A percentile compares a stretch with the other conserved stretches of the same genome.
Evolutionary conservation across 1,140 invertebrate species (phyloP).

Genomic region (Drosophila asahinai): DNA sequence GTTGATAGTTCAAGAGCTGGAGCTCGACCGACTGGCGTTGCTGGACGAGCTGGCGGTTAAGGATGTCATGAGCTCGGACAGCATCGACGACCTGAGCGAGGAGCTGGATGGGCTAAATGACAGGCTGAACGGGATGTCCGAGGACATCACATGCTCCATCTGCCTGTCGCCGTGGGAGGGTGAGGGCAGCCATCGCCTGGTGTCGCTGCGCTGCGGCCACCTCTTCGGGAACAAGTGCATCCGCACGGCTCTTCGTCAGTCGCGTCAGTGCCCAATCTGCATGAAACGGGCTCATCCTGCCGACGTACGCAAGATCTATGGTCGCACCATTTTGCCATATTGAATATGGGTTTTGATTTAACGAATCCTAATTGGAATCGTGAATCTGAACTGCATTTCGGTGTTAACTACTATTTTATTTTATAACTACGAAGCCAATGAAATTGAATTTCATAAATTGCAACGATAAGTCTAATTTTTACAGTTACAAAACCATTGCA

Average conservation of each 20-base stretch:
- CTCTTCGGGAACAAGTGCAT: constrained; percentile 18
- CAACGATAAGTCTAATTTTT: not conserved
- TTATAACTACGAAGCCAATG: not conserved
- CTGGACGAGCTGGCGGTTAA: constrained; percentile 6
- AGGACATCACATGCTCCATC: not conserved
- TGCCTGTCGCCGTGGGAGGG: constrained; percentile 2
- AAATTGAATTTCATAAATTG: not conserved
- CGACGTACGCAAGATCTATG: constrained; percentile 21
- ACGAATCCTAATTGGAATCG: not conserved
- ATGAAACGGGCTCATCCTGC: constrained; percentile 10
- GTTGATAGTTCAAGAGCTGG: constrained; percentile 18
- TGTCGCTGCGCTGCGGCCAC: constrained; percentile 19
- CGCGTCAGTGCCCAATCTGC: constrained; percentile 11
- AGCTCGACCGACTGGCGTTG: not conserved
- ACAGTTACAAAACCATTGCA: not conserved
- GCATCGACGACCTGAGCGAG: constrained; percentile 12
- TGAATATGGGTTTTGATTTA: not conserved
- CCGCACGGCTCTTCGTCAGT: not conserved
- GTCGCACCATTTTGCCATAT: not conserved
- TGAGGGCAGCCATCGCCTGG: constrained; percentile 10
- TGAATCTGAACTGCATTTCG: not conserved
- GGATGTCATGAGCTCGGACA: not conserved
- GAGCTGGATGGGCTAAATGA: not conserved
- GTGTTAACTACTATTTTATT: not conserved
- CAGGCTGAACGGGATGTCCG: not conserved